A percentile compares a stretch with the other conserved stretches of the same genome.
phyloP scores from a whole-genome alignment of 2,113 vertebrate genomes.

The Talpa occidentalis region DNA sequence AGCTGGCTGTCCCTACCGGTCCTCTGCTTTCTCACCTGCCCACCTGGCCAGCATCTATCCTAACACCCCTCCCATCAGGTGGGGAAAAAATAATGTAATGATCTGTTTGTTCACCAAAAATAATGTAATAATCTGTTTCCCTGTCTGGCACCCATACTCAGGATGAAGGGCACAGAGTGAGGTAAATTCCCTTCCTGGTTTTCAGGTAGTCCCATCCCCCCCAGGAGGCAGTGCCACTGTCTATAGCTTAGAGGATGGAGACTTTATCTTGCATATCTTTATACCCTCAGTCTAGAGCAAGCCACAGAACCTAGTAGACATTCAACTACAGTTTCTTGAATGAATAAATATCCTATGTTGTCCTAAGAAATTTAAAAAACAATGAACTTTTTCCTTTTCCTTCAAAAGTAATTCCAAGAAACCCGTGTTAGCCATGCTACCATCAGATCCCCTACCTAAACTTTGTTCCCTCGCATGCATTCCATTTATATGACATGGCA shows the following conservation, averaged over 20 bases:
- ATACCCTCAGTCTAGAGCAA: background rate
- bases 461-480: background rate
- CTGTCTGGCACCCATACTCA: background rate
- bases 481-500: background rate
- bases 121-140: background rate
- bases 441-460: background rate
- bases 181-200: background rate
- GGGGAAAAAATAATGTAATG: no score
- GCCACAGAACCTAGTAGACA: background rate
- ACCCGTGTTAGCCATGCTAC: background rate
- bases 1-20: no score
- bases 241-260: background rate
- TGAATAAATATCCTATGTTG: background rate
- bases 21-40: no score
- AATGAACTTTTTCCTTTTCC: background rate
- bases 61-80: no score
- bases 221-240: background rate
- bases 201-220: background rate
- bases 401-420: conserved; percentile 35
- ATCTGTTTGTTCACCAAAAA: background rate
- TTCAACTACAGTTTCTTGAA: background rate
- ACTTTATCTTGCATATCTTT: background rate
- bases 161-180: background rate
- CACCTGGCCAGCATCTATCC: no score
- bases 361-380: background rate